A percentile compares a stretch with the other conserved stretches of the same genome.
Conservation (phyloP, 2,113 vertebrate species). For the Sylvia atricapilla region DNA sequence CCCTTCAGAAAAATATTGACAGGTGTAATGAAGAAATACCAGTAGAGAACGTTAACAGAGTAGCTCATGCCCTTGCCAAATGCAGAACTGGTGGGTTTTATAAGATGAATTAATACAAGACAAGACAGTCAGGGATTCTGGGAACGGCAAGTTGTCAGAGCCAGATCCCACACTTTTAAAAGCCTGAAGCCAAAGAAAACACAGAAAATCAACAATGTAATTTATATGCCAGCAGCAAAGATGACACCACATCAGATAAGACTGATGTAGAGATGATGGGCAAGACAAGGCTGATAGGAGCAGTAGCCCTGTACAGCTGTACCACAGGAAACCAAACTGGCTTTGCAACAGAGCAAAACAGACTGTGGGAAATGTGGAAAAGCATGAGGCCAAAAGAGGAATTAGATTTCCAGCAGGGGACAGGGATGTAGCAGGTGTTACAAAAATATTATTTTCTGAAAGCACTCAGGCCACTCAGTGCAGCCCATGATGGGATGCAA, state of each 20-base stretch:
- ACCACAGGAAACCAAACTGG: background rate
- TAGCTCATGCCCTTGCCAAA: background rate
- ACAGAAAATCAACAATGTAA: background rate
- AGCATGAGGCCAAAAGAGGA: background rate
- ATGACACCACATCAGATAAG: background rate
- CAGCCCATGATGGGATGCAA: background rate
- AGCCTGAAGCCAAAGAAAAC: background rate
- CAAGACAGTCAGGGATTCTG: background rate
- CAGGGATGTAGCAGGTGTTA: background rate
- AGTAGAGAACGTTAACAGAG: background rate
- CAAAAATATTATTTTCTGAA: constrained; percentile 28
- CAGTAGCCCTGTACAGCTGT: background rate
- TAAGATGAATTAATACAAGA: background rate
- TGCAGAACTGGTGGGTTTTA: background rate
- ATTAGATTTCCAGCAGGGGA: background rate
- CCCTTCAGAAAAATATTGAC: constrained; percentile 2
- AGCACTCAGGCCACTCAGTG: background rate
- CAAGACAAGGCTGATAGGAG: background rate
- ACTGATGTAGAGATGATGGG: background rate
- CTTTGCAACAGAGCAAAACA: background rate
- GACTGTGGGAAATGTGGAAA: background rate
- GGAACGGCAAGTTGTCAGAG: constrained; percentile 1
- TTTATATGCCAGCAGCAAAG: constrained; percentile 3
- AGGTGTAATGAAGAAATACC: background rate
- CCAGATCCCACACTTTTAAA: background rate